A percentile compares a stretch with the other conserved stretches of the same genome.
These are phyloP conservation scores for Leucozona laternaria DNA, from an alignment of 2,888 invertebrate genomes.

Conservation along the genomic window DNA sequence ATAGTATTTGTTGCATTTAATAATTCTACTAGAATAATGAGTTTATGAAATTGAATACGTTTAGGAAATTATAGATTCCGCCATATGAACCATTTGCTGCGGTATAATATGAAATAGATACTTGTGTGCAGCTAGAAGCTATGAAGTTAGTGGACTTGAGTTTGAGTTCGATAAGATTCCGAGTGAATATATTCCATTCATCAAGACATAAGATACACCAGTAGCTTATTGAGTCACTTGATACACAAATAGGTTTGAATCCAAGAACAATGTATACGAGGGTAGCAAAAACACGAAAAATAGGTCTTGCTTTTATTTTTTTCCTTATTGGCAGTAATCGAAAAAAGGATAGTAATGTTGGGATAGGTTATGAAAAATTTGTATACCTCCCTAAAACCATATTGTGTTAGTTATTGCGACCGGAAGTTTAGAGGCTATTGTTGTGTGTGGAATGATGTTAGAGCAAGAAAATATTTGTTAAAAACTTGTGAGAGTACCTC, in stretches of 20 bases:
- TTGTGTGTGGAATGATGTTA: not conserved
- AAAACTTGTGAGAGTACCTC: not conserved
- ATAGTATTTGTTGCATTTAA: conserved; percentile 68
- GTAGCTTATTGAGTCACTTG: conserved; percentile 59
- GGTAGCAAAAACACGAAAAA: conserved; percentile 28
- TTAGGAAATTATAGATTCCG: conserved; percentile 77
- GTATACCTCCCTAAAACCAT: too few species aligned
- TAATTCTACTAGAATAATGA: conserved; percentile 78
- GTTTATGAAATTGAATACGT: conserved; percentile 77
- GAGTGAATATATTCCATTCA: conserved; percentile 52
- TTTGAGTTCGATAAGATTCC: conserved; percentile 22
- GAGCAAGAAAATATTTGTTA: not conserved
- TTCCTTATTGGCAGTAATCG: conserved; percentile 31
- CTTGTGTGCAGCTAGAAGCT: conserved; percentile 51
- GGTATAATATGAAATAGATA: conserved; percentile 72
- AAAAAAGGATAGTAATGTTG: conserved; percentile 37
- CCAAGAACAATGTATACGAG: conserved; percentile 41
- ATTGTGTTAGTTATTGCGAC: not conserved
- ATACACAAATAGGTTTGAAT: conserved; percentile 64
- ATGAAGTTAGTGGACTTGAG: conserved; percentile 25
- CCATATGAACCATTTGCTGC: conserved; percentile 74
- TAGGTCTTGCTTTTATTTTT: conserved; percentile 35
- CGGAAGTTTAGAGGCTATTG: not conserved
- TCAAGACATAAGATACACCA: conserved; percentile 65
- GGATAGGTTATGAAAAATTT: conserved; percentile 57